phyloP scores from a whole-genome alignment of 2,888 invertebrate genomes.

The Netelia virgata region DNA sequence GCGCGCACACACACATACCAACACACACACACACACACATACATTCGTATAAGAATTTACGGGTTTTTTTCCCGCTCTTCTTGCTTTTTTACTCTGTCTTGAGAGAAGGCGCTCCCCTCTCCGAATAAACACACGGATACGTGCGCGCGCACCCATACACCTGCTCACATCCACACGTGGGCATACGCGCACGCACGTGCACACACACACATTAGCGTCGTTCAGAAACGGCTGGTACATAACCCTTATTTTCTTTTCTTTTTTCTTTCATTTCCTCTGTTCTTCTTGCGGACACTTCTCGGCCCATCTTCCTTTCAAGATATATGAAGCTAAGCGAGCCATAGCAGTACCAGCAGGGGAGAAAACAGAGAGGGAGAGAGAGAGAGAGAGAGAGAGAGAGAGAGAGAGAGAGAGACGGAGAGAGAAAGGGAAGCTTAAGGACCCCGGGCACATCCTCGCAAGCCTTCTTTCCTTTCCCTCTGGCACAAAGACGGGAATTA shows the following conservation, averaged over 20 bases:
- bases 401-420: not conserved
- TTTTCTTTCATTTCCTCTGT: slow-evolving; percentile 66
- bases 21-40: not conserved
- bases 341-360: slow-evolving; percentile 69
- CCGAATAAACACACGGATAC: too few species aligned
- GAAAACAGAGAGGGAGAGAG: not conserved
- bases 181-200: not conserved
- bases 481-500: slow-evolving; percentile 75
- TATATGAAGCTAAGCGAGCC: slow-evolving; percentile 77
- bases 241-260: slow-evolving; percentile 55
- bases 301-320: slow-evolving; percentile 75
- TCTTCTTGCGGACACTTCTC: slow-evolving; percentile 63
- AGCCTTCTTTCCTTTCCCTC: slow-evolving; percentile 56
- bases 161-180: not conserved
- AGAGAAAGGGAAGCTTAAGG: slow-evolving; percentile 71
- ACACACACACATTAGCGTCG: slow-evolving; percentile 33
- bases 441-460: slow-evolving; percentile 68
- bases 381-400: too few species aligned
- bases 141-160: too few species aligned
- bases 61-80: too few species aligned
- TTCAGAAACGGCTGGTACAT: slow-evolving; percentile 26
- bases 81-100: too few species aligned
- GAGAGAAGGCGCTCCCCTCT: too few species aligned
- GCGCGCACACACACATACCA: not conserved
- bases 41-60: not conserved